phyloP scores from a whole-genome alignment of 2,113 vertebrate species.

The Canis aureus region DNA sequence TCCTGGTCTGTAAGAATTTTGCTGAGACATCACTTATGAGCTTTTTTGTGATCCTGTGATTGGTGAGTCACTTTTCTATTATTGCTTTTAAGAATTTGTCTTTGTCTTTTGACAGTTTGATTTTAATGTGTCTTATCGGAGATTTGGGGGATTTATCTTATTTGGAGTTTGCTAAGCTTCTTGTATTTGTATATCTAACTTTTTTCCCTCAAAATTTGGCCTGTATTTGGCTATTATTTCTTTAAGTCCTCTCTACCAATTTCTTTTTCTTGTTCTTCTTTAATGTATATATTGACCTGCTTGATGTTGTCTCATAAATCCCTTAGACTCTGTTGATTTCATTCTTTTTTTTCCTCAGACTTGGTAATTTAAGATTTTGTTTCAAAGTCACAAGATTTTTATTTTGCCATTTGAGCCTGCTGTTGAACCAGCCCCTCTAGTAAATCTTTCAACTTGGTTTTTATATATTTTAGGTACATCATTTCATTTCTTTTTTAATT shows the following conservation, averaged over 20 bases:
- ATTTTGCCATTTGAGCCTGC: background rate
- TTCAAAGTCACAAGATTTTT: background rate
- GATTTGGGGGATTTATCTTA: background rate
- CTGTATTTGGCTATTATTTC: background rate
- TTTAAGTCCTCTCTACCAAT: background rate
- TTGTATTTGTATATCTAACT: background rate
- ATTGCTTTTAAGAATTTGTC: background rate
- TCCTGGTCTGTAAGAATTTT: background rate
- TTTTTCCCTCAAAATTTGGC: background rate
- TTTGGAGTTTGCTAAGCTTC: background rate
- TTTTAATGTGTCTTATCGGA: background rate
- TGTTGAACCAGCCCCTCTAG: background rate
- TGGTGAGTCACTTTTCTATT: background rate
- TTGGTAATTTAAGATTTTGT: background rate
- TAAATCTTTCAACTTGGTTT: background rate
- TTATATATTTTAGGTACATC: background rate
- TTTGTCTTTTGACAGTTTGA: background rate
- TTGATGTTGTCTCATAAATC: background rate
- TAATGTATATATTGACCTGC: background rate
- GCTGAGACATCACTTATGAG: background rate
- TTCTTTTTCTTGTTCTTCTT: background rate
- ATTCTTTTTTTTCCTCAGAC: background rate
- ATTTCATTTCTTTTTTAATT: background rate
- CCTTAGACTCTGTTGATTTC: background rate
- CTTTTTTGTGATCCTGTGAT: background rate